A percentile compares a stretch with the other conserved stretches of the same genome.
Evolutionary conservation across 2,797 vertebrate genomes (phyloP).

Genomic region (Clarias laeviceps): DNA sequence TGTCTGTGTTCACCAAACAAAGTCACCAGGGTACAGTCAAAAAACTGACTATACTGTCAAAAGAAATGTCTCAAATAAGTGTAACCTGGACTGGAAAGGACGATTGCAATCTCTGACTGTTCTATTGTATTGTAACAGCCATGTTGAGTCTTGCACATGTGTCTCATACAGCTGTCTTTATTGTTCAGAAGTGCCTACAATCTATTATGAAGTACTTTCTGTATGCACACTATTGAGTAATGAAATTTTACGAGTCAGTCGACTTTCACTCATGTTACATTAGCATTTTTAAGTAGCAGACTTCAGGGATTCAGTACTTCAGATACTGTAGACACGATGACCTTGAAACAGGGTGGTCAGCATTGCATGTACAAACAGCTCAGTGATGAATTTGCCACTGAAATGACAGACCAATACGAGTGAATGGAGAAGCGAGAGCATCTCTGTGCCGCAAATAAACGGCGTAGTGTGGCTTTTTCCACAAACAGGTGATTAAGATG

Average conservation of each 20-base stretch:
- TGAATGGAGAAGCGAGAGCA: neutral
- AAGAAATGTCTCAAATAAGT: neutral
- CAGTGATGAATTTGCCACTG: neutral
- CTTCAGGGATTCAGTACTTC: neutral
- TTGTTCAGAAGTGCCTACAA: neutral
- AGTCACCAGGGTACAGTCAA: neutral
- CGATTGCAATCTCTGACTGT: neutral
- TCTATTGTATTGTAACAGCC: too few species aligned
- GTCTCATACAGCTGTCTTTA: neutral
- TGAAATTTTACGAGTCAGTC: conserved; percentile 19
- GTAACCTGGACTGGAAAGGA: neutral
- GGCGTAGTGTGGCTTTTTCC: neutral
- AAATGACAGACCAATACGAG: neutral
- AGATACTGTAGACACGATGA: neutral
- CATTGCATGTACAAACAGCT: neutral
- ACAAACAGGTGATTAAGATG: neutral
- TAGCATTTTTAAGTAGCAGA: conserved; percentile 31
- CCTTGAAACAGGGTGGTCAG: conserved; percentile 6
- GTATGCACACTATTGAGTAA: neutral
- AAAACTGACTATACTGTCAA: neutral
- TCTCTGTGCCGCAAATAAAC: conserved; percentile 4
- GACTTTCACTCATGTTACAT: conserved; percentile 1
- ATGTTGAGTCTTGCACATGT: neutral
- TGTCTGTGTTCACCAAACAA: neutral
- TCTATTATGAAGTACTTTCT: neutral